A percentile compares a stretch with the other conserved stretches of the same genome.
Evolutionary conservation across 2,888 invertebrate genomes (phyloP).

Genomic region (Sisyra nigra): DNA sequence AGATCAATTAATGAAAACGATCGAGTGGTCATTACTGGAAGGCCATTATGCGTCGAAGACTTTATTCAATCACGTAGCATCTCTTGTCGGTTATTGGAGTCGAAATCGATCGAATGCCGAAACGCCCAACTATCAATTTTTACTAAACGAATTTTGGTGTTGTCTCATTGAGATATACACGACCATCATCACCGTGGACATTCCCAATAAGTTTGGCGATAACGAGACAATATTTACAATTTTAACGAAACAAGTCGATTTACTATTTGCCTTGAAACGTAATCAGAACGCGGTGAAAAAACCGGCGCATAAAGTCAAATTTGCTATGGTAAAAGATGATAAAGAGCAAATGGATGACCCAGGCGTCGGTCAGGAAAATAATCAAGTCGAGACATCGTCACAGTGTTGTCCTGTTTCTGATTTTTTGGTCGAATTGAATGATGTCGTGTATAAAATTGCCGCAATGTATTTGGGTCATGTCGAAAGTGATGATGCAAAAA

Average conservation of each 20-base stretch:
- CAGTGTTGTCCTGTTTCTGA: slow-evolving; percentile 17
- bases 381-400: neutral
- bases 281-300: slow-evolving; percentile 23
- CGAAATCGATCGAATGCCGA: slow-evolving; percentile 25
- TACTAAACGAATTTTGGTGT: slow-evolving; percentile 26
- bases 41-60: slow-evolving; percentile 25
- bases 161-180: slow-evolving; percentile 20
- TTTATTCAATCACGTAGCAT: slow-evolving; percentile 32
- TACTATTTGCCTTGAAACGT: slow-evolving; percentile 28
- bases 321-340: slow-evolving; percentile 18
- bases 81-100: slow-evolving; percentile 38
- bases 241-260: slow-evolving; percentile 27
- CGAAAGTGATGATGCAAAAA: too few species aligned
- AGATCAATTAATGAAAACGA: slow-evolving; percentile 27
- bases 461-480: slow-evolving; percentile 37
- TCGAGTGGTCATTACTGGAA: slow-evolving; percentile 31
- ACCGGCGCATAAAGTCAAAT: slow-evolving; percentile 34
- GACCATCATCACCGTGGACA: slow-evolving; percentile 9
- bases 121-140: slow-evolving; percentile 20
- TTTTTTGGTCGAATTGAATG: slow-evolving; percentile 30
- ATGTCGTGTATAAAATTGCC: slow-evolving; percentile 30
- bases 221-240: slow-evolving; percentile 14
- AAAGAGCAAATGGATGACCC: slow-evolving; percentile 11
- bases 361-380: too few species aligned
- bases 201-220: slow-evolving; percentile 15